Conservation (phyloP, 2,888 invertebrate species). For the Parnassius mnemosyne region DNA sequence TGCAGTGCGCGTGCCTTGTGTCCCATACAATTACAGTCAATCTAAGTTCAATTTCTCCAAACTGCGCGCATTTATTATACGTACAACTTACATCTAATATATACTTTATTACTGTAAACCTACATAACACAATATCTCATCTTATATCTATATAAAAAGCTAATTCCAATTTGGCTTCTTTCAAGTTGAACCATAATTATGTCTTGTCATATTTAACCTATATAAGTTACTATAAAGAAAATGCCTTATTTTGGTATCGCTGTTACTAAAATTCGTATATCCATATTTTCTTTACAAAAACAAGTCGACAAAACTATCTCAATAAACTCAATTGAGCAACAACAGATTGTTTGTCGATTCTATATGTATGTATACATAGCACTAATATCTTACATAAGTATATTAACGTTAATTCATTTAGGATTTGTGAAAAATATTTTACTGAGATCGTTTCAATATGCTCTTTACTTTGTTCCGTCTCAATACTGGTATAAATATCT, state of each 20-base stretch:
- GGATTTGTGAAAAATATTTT: constrained; percentile 61
- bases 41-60: constrained; percentile 59
- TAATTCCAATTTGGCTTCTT: constrained; percentile 79
- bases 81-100: constrained; percentile 40
- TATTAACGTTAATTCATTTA: constrained; percentile 42
- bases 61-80: constrained; percentile 30
- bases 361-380: constrained; percentile 34
- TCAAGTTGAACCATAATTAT: constrained; percentile 79
- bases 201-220: constrained; percentile 66
- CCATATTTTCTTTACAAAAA: constrained; percentile 35
- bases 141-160: constrained; percentile 60
- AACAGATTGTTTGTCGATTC: constrained; percentile 33
- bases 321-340: constrained; percentile 41
- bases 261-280: constrained; percentile 56
- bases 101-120: constrained; percentile 34
- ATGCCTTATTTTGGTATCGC: constrained; percentile 74
- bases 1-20: constrained; percentile 13
- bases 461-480: constrained; percentile 66
- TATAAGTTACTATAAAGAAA: constrained; percentile 49
- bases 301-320: constrained; percentile 38
- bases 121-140: constrained; percentile 42
- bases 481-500: constrained; percentile 61
- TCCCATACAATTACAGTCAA: constrained; percentile 11
- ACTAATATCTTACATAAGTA: constrained; percentile 57
- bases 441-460: constrained; percentile 64